Conservation (phyloP, 2,888 invertebrate genomes). For the Pristionchus maxplancki region DNA sequence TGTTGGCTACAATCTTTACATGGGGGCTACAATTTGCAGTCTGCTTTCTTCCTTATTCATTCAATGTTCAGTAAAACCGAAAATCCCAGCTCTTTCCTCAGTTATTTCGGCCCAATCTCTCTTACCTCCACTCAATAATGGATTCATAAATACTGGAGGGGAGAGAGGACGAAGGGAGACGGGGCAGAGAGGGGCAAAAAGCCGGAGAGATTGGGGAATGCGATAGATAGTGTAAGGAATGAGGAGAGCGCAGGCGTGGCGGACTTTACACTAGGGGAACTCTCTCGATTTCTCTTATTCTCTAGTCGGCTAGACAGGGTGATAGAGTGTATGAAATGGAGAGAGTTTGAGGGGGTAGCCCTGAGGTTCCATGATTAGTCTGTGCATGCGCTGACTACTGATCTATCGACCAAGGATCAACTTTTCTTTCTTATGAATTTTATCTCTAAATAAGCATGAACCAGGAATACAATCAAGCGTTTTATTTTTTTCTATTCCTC, state of each 20-base stretch:
- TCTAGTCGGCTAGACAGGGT: neutral
- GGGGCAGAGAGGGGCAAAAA: neutral
- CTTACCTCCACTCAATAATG: neutral
- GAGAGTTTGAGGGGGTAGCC: neutral
- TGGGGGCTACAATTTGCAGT: neutral
- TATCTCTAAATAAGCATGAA: too few relatives aligned
- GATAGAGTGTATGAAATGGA: neutral
- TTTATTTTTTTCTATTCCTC: too few relatives aligned
- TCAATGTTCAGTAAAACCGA: neutral
- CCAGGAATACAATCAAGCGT: too few relatives aligned
- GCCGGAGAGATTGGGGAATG: neutral
- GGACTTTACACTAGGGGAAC: neutral
- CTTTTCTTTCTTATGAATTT: too few relatives aligned
- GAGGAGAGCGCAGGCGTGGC: neutral
- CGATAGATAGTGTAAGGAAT: neutral
- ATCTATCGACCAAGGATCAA: neutral
- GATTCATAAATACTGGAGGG: slow-evolving; percentile 11
- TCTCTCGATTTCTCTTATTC: neutral
- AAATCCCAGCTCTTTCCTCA: neutral
- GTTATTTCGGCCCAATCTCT: neutral
- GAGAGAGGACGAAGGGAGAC: slow-evolving; percentile 14
- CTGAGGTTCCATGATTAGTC: neutral
- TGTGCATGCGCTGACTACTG: neutral
- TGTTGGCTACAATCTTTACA: neutral
- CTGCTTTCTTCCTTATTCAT: neutral